Evolutionary conservation across 2,113 vertebrate genomes (phyloP), one percentile per base, ranked within the genome.

Genomic region (Cygnus atratus): DNA sequence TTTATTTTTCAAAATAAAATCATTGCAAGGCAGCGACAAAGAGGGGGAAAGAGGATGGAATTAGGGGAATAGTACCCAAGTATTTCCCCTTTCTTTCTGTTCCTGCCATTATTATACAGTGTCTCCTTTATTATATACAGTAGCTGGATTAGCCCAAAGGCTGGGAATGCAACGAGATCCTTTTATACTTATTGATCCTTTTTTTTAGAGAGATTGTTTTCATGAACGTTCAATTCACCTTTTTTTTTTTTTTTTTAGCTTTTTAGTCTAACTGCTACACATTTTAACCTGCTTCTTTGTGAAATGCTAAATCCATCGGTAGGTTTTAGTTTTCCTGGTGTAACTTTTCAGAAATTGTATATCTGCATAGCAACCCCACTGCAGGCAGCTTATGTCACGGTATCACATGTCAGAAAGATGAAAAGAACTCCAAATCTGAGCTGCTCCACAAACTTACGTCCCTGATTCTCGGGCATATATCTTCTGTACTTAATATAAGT

Each of bases 281-380:
- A 97, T 98, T 98, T 98, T 98, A 97, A 96, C 96, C 97, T 5
- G 14, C 97, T 98, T 97, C 98, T 98, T 97, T 97, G 97, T 98
- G 97, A 98, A 98, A 98, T 97, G 97, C 97, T 97, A 98, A 97
- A 98, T 98, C 98, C 97, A 98, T 97, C 90, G 88, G 81, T 95
- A 96, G 97, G 97, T 98, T 98, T 98, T 98, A 96, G 82, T 98
- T 98, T 98, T 98, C 98, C 97, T 98, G 98, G 98, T 98, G 97
- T 98, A 98, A 98, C 97, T 98, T 98, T 98, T 98, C 98, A 98
- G 98, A 98, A 98, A 98, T 97, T 97, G 98, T 98, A 98, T 98
- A 98, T 98, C 97, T 98, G 98, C 98, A 97, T 98, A 98, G 98
- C 98, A 98, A 98, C 98, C 97, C 92, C 95, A 88, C 93, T 94